Conservation (phyloP, 2,888 invertebrate genomes). For the Metacarcinus magister region DNA sequence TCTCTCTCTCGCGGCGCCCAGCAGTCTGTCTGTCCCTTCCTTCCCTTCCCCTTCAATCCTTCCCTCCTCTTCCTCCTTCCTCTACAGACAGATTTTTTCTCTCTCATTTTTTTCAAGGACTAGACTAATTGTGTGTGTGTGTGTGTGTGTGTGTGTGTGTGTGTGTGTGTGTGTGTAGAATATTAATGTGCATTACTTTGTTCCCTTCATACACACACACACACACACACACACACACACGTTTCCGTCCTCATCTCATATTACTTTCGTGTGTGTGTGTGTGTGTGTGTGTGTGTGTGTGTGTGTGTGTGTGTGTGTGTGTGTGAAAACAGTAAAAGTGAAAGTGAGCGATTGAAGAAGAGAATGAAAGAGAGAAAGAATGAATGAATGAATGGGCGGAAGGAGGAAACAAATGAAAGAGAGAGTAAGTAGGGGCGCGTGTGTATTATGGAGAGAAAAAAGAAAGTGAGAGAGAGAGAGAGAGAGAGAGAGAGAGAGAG, state of each 20-base stretch:
- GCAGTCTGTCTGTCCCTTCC: background rate
- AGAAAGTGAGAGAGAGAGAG: conserved; percentile 38
- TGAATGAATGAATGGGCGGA: background rate
- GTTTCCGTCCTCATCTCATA: background rate
- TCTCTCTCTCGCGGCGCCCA: background rate
- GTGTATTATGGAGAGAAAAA: background rate
- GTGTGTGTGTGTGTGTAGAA: background rate
- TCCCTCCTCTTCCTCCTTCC: background rate
- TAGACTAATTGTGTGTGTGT: background rate
- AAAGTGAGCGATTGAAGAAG: background rate
- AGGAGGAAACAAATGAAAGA: background rate
- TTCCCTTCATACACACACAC: background rate
- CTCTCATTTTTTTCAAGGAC: background rate
- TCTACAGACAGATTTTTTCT: background rate
- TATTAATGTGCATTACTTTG: background rate
- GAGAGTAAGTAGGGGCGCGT: background rate
- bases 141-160: conserved; percentile 7
- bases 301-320: conserved; percentile 4
- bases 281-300: background rate
- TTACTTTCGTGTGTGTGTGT: conserved; percentile 19
- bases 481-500: conserved; percentile 17
- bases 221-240: conserved; percentile 57
- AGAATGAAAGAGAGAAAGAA: background rate
- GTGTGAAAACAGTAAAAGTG: background rate
- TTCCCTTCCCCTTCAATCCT: background rate